These are phyloP conservation scores for Crypturellus undulatus DNA, from an alignment of 2,113 vertebrate genomes.

Conservation along the genomic window DNA sequence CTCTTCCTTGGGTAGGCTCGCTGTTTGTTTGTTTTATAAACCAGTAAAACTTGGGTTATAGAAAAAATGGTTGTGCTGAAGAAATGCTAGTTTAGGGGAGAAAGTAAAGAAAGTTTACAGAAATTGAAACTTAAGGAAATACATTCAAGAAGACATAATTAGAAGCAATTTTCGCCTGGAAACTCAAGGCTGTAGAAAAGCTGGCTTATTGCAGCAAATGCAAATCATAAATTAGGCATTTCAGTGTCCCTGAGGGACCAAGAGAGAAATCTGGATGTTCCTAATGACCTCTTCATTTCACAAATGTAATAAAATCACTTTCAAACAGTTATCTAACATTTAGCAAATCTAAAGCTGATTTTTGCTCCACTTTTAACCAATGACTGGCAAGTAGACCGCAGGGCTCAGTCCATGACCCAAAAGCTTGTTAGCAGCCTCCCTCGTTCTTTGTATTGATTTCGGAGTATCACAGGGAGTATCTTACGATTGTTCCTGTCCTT, in stretches of 20 bases:
- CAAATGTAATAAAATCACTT: conserved; percentile 54
- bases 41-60: not conserved
- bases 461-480: conserved; percentile 59
- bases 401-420: conserved; percentile 14
- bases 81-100: not conserved
- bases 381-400: conserved; percentile 35
- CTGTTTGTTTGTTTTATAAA: not conserved
- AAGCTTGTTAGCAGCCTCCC: conserved; percentile 60
- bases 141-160: conserved; percentile 11
- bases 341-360: conserved; percentile 49
- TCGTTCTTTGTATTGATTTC: conserved; percentile 66
- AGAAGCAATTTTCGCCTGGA: conserved; percentile 58
- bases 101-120: not conserved
- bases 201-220: conserved; percentile 29
- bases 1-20: not conserved
- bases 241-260: conserved; percentile 10
- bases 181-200: conserved; percentile 32
- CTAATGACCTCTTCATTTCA: conserved; percentile 57
- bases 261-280: conserved; percentile 50
- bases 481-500: conserved; percentile 62
- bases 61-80: not conserved
- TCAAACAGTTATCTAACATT: conserved; percentile 30
- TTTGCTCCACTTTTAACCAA: conserved; percentile 65
- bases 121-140: conserved; percentile 36
- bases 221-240: conserved; percentile 22